Percentiles rank a stretch among this genome's conserved stretches.
Evolutionary conservation across 1,140 invertebrate genomes (phyloP).

Genomic region (Subanguina moxae): DNA sequence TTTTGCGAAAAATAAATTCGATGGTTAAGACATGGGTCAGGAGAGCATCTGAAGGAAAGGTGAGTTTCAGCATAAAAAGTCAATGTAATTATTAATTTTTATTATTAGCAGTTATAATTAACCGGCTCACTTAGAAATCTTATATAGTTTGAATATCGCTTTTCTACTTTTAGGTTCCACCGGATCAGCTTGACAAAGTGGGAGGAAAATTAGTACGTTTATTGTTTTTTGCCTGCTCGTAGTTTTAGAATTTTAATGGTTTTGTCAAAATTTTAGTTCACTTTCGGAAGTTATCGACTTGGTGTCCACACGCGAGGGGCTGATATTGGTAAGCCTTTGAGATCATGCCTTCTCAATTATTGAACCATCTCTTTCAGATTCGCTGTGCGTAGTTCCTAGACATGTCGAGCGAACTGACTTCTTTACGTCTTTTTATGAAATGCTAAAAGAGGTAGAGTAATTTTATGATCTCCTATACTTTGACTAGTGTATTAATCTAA

Average conservation of each 20-base stretch:
- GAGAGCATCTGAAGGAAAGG: slow-evolving; percentile 44
- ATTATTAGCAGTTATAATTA: no score
- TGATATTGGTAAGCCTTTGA: slow-evolving; percentile 72
- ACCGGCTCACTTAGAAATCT: no score
- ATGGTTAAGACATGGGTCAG: slow-evolving; percentile 54
- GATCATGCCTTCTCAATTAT: background rate
- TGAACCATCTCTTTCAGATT: slow-evolving; percentile 63
- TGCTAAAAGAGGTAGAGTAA: slow-evolving; percentile 73
- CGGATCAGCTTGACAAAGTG: slow-evolving; percentile 71
- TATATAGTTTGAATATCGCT: background rate
- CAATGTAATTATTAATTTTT: background rate
- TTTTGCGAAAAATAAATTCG: slow-evolving; percentile 50
- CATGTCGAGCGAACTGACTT: slow-evolving; percentile 91
- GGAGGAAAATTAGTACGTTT: slow-evolving; percentile 80
- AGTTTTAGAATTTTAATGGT: no score
- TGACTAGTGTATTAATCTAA: slow-evolving; percentile 28
- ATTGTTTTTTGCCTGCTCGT: no score
- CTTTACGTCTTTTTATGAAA: slow-evolving; percentile 86
- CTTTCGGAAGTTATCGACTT: slow-evolving; percentile 89
- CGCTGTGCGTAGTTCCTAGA: slow-evolving; percentile 89
- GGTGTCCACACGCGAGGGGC: slow-evolving; percentile 85
- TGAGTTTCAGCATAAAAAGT: slow-evolving; percentile 14
- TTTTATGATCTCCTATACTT: slow-evolving; percentile 29
- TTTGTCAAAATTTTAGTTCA: slow-evolving; percentile 65
- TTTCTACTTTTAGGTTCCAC: slow-evolving; percentile 68